Evolutionary conservation across 2,888 invertebrate species (phyloP).

Genomic region (Endotricha flammealis): DNA sequence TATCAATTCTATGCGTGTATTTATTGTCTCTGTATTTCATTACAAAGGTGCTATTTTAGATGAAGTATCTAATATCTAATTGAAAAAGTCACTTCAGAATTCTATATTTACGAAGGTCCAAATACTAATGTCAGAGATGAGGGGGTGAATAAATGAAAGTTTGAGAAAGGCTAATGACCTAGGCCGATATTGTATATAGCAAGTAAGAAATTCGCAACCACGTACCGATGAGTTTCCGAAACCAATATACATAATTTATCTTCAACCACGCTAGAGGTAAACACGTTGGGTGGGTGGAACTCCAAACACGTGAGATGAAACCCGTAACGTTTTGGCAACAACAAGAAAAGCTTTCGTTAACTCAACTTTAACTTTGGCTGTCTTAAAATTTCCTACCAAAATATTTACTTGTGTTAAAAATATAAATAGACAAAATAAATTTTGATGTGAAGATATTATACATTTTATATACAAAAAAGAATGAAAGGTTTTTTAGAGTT

Average conservation of each 20-base stretch:
- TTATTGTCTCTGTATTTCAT: too few relatives aligned
- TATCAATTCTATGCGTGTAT: too few relatives aligned
- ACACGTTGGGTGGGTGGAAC: conserved; percentile 19
- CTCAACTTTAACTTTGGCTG: conserved; percentile 16
- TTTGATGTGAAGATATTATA: too few relatives aligned
- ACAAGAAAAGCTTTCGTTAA: conserved; percentile 16
- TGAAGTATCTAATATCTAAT: too few relatives aligned
- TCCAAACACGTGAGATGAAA: conserved; percentile 24
- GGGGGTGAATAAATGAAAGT: conserved; percentile 19
- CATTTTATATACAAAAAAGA: too few relatives aligned
- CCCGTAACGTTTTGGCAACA: conserved; percentile 24
- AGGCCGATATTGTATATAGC: conserved; percentile 22
- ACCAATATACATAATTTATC: conserved; percentile 25
- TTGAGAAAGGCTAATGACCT: conserved; percentile 33
- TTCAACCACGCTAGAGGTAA: conserved; percentile 18
- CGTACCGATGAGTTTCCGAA: conserved; percentile 26
- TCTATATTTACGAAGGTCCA: conserved; percentile 23
- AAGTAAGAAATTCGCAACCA: conserved; percentile 20
- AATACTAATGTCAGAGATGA: conserved; percentile 25
- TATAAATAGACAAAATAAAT: too few relatives aligned
- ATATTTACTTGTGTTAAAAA: too few relatives aligned
- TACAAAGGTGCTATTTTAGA: too few relatives aligned
- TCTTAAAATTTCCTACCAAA: conserved; percentile 2
- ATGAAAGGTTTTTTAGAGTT: too few relatives aligned
- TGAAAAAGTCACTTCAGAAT: too few relatives aligned